Percentiles rank a stretch among this genome's conserved stretches.
phyloP scores from a whole-genome alignment of 1,140 invertebrate species.

The Drosophila nebulosa region DNA sequence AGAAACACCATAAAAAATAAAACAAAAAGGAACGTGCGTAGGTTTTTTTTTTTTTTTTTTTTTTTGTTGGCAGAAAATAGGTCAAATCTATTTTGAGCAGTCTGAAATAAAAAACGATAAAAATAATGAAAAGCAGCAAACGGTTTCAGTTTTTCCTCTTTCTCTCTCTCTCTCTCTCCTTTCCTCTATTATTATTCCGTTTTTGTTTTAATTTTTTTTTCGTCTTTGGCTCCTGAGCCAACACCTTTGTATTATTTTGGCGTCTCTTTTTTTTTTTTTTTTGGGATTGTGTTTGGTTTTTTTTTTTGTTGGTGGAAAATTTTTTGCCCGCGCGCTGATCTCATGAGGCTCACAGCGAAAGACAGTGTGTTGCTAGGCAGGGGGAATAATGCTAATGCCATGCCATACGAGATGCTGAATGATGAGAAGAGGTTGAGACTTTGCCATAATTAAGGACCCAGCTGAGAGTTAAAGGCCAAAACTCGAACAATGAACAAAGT shows the following conservation, averaged over 20 bases:
- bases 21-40: neutral
- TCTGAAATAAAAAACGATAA: constrained; percentile 6
- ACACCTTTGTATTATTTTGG: constrained; percentile 5
- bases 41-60: neutral
- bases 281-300: neutral
- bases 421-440: neutral
- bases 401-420: neutral
- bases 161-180: neutral
- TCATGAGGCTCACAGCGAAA: neutral
- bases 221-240: constrained; percentile 9
- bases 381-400: neutral
- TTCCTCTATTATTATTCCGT: constrained; percentile 3
- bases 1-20: neutral
- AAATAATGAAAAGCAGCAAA: constrained; percentile 19
- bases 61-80: constrained; percentile 1
- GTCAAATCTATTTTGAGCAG: constrained; percentile 15
- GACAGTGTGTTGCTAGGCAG: constrained; percentile 1
- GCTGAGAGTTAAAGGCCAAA: constrained; percentile 4
- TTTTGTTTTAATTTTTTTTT: constrained; percentile 2
- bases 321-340: constrained; percentile 1
- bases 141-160: constrained; percentile 6
- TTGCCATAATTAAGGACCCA: constrained; percentile 1
- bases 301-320: constrained; percentile 2
- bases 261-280: neutral
- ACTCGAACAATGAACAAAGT: constrained; percentile 4